Conservation (phyloP, 2,113 vertebrate species). For the Maccullochella peelii region DNA sequence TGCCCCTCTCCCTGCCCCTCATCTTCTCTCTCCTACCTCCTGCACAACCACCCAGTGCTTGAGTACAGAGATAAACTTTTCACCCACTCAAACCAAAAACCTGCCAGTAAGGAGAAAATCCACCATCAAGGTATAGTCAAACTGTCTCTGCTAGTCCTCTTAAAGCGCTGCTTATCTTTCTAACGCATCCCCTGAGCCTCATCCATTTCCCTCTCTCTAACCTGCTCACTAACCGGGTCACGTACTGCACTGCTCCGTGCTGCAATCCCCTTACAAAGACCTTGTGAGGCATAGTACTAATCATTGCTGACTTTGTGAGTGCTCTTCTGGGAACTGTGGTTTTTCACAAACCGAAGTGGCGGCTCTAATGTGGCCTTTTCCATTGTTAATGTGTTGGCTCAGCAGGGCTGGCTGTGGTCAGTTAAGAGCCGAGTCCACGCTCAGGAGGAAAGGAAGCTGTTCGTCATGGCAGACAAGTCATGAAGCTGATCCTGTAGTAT, state of each 20-base stretch:
- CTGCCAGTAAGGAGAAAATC: slow-evolving; percentile 90
- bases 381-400: slow-evolving; percentile 70
- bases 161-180: slow-evolving; percentile 5
- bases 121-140: slow-evolving; percentile 90
- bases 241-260: slow-evolving; percentile 1
- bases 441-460: slow-evolving; percentile 49
- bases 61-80: slow-evolving; percentile 97
- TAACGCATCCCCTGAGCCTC: slow-evolving; percentile 32
- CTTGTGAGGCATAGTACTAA: slow-evolving; percentile 59
- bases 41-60: slow-evolving; percentile 89
- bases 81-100: slow-evolving; percentile 94
- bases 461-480: slow-evolving; percentile 58
- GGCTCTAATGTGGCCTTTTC: slow-evolving; percentile 66
- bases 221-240: slow-evolving; percentile 59
- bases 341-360: slow-evolving; percentile 68
- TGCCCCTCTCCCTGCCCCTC: slow-evolving; percentile 61
- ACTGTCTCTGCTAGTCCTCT: slow-evolving; percentile 34
- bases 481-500: slow-evolving; percentile 33
- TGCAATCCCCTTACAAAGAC: slow-evolving; percentile 48
- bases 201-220: slow-evolving; percentile 48
- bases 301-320: slow-evolving; percentile 63
- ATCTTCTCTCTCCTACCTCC: slow-evolving; percentile 79
- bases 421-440: slow-evolving; percentile 42
- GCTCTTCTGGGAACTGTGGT: slow-evolving; percentile 74
- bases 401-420: slow-evolving; percentile 61